Percentiles rank a stretch among this genome's conserved stretches.
phyloP scores from a whole-genome alignment of 2,888 invertebrate genomes.

The Cenopis cana region DNA sequence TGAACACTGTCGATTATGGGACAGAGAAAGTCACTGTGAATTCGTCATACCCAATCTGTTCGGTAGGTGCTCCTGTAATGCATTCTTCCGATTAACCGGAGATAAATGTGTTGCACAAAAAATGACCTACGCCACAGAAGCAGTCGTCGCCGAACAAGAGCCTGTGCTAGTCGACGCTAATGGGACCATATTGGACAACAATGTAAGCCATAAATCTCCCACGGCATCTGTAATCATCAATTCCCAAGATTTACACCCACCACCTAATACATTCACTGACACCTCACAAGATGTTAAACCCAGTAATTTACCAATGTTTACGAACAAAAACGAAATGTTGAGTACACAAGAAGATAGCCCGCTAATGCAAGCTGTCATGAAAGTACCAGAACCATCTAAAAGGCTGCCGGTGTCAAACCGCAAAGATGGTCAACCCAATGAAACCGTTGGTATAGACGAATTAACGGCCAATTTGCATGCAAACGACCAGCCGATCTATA shows the following conservation, averaged over 20 bases:
- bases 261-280: constrained; percentile 57
- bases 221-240: constrained; percentile 57
- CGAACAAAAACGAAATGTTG: constrained; percentile 72
- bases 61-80: constrained; percentile 93
- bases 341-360: constrained; percentile 76
- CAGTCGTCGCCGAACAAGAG: constrained; percentile 74
- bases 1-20: constrained; percentile 94
- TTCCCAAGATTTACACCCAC: constrained; percentile 58
- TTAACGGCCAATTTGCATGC: constrained; percentile 79
- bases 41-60: constrained; percentile 95
- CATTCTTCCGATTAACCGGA: constrained; percentile 87
- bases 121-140: constrained; percentile 69
- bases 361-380: constrained; percentile 75
- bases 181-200: constrained; percentile 53
- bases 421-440: constrained; percentile 75
- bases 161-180: constrained; percentile 55
- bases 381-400: constrained; percentile 73
- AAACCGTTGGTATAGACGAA: constrained; percentile 72
- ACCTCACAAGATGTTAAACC: constrained; percentile 64
- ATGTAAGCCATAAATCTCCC: constrained; percentile 56
- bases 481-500: constrained; percentile 79
- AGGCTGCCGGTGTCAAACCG: constrained; percentile 67
- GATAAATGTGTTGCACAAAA: constrained; percentile 86
- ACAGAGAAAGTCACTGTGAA: constrained; percentile 93
- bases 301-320: constrained; percentile 68